Percentiles rank a stretch among this genome's conserved stretches.
Evolutionary conservation across 2,113 vertebrate species (phyloP).

Genomic region (Scatophagus argus): DNA sequence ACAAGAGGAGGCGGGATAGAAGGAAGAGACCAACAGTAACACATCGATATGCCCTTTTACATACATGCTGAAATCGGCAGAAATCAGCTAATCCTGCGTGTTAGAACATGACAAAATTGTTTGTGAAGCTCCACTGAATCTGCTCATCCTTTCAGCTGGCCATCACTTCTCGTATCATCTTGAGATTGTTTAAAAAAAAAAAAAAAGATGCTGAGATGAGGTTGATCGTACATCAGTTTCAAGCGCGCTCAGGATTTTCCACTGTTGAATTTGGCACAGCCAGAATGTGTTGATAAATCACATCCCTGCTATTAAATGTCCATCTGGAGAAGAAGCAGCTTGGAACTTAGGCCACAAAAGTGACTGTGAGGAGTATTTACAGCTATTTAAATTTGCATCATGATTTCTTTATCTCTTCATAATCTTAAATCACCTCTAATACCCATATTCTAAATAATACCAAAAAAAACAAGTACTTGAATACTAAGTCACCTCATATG

Average conservation of each 20-base stretch:
- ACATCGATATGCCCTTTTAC: not conserved
- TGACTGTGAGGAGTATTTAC: not conserved
- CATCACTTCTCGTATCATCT: slow-evolving; percentile 26
- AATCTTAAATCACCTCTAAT: not conserved
- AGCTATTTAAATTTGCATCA: not conserved
- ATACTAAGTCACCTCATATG: not conserved
- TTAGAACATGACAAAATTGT: not conserved
- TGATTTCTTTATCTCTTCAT: not conserved
- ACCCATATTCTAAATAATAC: not conserved
- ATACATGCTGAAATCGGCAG: not conserved
- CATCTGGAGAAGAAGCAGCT: not conserved
- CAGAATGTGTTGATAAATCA: slow-evolving; percentile 12
- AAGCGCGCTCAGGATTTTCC: slow-evolving; percentile 25
- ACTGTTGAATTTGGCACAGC: slow-evolving; percentile 43
- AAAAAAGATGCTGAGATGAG: slow-evolving; percentile 21
- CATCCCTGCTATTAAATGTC: slow-evolving; percentile 26
- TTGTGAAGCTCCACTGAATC: not conserved
- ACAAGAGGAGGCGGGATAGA: slow-evolving; percentile 6
- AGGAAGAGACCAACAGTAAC: not conserved
- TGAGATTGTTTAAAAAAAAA: slow-evolving; percentile 48
- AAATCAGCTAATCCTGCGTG: not conserved
- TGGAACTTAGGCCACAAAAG: not conserved
- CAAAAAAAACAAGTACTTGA: not conserved
- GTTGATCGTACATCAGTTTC: slow-evolving; percentile 28
- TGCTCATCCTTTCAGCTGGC: not conserved